Evolutionary conservation across 2,797 vertebrate species (phyloP).

Genomic region (Hipposideros larvatus): DNA sequence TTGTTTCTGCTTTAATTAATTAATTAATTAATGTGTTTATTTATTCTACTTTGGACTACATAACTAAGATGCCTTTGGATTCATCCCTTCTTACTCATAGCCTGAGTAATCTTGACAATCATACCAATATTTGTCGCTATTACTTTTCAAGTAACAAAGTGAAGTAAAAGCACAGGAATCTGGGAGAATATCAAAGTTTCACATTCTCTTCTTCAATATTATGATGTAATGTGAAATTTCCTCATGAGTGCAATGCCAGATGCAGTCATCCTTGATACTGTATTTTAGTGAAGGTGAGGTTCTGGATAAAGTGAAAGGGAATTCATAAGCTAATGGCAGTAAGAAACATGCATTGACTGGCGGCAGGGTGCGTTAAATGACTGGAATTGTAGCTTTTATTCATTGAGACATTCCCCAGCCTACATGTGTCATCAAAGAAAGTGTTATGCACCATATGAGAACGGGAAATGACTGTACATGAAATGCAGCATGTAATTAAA

Average conservation of each 20-base stretch:
- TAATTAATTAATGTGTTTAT: background rate
- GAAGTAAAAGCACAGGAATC: background rate
- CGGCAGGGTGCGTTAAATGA: background rate
- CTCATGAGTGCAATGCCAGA: background rate
- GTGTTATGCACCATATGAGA: background rate
- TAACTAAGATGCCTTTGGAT: background rate
- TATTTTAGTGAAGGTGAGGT: background rate
- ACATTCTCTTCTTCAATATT: background rate
- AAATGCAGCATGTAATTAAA: background rate
- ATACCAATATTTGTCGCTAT: background rate
- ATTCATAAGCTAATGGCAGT: background rate
- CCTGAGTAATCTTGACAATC: no score
- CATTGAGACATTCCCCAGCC: background rate
- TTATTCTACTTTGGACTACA: background rate
- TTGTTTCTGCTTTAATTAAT: background rate
- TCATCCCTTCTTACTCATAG: background rate
- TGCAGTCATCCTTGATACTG: background rate
- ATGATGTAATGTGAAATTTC: background rate
- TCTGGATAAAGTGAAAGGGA: conserved; percentile 21
- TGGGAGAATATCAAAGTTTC: background rate
- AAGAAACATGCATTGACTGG: background rate
- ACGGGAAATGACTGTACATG: background rate
- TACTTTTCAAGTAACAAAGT: background rate
- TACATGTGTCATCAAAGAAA: background rate
- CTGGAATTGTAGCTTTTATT: background rate